A percentile compares a stretch with the other conserved stretches of the same genome.
These are phyloP conservation scores for Pygmarrhopalites habei DNA, from an alignment of 1,140 invertebrate genomes.

Conservation along the genomic window DNA sequence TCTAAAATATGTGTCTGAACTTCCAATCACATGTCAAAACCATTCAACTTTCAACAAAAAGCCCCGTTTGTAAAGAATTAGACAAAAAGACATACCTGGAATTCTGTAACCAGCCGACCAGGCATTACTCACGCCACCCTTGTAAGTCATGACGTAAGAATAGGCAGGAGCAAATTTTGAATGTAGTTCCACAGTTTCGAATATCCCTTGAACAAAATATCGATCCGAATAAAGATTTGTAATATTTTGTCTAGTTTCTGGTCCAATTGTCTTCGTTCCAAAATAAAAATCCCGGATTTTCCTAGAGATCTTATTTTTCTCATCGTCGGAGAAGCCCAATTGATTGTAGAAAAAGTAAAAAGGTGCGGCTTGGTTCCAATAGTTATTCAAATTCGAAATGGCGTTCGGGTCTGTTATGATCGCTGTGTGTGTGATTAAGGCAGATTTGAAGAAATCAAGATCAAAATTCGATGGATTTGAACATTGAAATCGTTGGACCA, in stretches of 20 bases:
- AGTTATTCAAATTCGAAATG: background rate
- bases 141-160: background rate
- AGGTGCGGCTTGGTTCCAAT: background rate
- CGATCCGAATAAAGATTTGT: background rate
- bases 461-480: too few relatives aligned
- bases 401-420: background rate
- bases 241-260: background rate
- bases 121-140: background rate
- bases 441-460: too few relatives aligned
- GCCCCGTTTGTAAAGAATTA: too few relatives aligned
- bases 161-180: background rate
- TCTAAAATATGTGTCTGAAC: too few relatives aligned
- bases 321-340: background rate
- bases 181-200: background rate
- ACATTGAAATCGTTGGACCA: too few relatives aligned
- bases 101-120: too few relatives aligned
- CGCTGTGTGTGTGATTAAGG: background rate
- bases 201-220: background rate
- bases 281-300: conserved; percentile 1
- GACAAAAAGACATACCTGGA: too few relatives aligned
- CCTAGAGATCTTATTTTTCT: background rate
- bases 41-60: too few relatives aligned
- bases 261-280: background rate
- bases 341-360: background rate
- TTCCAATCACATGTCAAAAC: too few relatives aligned